These are phyloP conservation scores for Pocota personata DNA, from an alignment of 2,888 invertebrate species.

Conservation along the genomic window DNA sequence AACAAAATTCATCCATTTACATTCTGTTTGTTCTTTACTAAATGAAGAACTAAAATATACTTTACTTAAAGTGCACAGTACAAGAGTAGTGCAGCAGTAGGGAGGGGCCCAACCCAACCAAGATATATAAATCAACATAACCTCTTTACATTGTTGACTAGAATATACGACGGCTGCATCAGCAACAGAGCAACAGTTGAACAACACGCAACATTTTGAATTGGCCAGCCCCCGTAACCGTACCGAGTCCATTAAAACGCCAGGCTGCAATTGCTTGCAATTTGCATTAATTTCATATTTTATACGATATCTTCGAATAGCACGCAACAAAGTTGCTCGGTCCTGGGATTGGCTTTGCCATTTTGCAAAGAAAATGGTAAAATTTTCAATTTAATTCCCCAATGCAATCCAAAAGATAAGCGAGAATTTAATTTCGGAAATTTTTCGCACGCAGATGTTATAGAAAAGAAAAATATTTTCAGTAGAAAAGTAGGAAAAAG, in stretches of 20 bases:
- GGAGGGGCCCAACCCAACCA: neutral
- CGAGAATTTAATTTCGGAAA: conserved; percentile 15
- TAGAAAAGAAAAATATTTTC: neutral
- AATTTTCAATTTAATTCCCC: neutral
- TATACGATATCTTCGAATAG: conserved; percentile 14
- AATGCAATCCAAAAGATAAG: conserved; percentile 19
- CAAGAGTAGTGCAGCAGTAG: neutral
- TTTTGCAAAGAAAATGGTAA: neutral
- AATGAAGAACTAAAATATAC: neutral
- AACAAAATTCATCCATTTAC: conserved; percentile 1
- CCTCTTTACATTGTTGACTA: conserved; percentile 31
- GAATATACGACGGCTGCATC: neutral
- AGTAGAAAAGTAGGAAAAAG: neutral
- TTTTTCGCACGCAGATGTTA: conserved; percentile 19
- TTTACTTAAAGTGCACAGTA: neutral
- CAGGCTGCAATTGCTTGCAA: conserved; percentile 39
- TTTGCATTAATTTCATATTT: conserved; percentile 57
- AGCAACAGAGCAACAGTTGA: conserved; percentile 2
- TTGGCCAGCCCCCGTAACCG: conserved; percentile 3
- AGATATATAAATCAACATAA: conserved; percentile 4
- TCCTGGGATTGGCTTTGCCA: conserved; percentile 23
- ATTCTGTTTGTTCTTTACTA: conserved; percentile 7
- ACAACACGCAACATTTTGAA: conserved; percentile 29
- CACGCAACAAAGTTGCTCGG: conserved; percentile 31
- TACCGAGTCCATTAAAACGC: conserved; percentile 22